Evolutionary conservation across 2,888 invertebrate species (phyloP), one percentile per base, ranked within the genome.

Genomic region (Andrena hattorfiana): DNA sequence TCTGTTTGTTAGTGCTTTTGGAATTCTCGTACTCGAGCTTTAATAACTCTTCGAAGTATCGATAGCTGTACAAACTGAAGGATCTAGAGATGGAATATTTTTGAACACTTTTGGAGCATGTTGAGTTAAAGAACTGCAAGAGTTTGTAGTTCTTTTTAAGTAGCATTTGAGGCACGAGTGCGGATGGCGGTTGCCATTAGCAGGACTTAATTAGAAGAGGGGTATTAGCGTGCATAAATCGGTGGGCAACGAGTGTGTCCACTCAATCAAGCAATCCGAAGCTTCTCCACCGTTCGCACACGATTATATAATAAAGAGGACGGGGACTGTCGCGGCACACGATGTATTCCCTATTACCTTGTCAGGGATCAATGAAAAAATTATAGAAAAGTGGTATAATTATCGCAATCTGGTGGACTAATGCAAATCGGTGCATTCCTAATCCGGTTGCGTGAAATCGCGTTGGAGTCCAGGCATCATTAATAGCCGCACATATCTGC

Each of bases 251-350:
- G 56, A 81, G 75, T 68, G 83, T 59, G 68, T 59, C 56, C 54
- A 76, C 63, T 51, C 51, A 60, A 68, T 72, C 71, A 42, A 60
- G 48, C 77, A 82, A 82, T 83, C 83, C 28, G 35, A 49, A 60
- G 67, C 35, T 59, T 49, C 42, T 67, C 51, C 35, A 81, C 51
- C 74, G 74, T 62, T 56, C 51, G 8, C 42, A 28, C 66, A 42
- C 73, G 70, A 81, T 81, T 85, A 81, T 75, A 51, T 81, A 81
- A 86, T 87, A 81, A 78, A 85, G 85, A 76, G 72, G 69, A 73
- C 54, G 76, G 73, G 72, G 60, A 73, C 69, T 62, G 54, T 59
- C 71, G 59, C 74, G 49, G 59, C 64, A 66, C 70, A 69, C 81
- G 56, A 64, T 87, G 16, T 54, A 68, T 68, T 68, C 51, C 87